Evolutionary conservation across 53 echinoderm and acorn worm genomes (phyloP).

Genomic region (Paelopatides confundens): DNA sequence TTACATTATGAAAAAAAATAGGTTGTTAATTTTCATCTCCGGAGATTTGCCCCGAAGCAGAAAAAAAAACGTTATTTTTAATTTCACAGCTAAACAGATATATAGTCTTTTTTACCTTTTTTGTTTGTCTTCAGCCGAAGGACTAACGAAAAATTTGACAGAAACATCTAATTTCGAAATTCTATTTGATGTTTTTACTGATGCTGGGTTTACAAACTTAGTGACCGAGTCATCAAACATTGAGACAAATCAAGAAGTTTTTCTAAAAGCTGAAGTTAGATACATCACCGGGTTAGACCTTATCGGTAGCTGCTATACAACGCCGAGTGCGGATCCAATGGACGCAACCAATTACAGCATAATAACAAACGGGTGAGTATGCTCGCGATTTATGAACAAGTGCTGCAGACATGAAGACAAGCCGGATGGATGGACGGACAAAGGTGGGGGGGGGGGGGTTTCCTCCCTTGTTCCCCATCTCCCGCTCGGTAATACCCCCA

Average conservation of each 20-base stretch:
- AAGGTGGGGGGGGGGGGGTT: too few species aligned
- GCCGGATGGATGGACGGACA: too few species aligned
- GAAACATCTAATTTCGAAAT: not conserved
- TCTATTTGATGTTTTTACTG: not conserved
- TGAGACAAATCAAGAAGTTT: not conserved
- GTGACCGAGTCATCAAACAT: not conserved
- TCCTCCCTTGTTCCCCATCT: too few species aligned
- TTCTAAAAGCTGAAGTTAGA: not conserved
- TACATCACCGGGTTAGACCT: constrained; percentile 2
- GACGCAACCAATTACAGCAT: not conserved
- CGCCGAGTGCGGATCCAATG: not conserved
- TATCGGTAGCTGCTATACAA: not conserved
- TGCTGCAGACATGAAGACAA: too few species aligned
- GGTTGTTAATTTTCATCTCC: too few species aligned
- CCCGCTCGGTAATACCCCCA: too few species aligned
- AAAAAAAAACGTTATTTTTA: too few species aligned
- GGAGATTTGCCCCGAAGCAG: too few species aligned
- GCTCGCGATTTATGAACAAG: too few species aligned
- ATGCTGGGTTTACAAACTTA: not conserved
- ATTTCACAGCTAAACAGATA: not conserved
- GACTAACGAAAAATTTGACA: constrained; percentile 14
- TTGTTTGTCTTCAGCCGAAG: not conserved
- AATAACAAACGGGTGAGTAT: not conserved
- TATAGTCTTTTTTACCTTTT: not conserved
- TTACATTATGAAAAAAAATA: too few species aligned